Percentiles rank a stretch among this genome's conserved stretches.
Conservation (phyloP, 2,113 vertebrate species). For the Datnioides undecimradiatus region DNA sequence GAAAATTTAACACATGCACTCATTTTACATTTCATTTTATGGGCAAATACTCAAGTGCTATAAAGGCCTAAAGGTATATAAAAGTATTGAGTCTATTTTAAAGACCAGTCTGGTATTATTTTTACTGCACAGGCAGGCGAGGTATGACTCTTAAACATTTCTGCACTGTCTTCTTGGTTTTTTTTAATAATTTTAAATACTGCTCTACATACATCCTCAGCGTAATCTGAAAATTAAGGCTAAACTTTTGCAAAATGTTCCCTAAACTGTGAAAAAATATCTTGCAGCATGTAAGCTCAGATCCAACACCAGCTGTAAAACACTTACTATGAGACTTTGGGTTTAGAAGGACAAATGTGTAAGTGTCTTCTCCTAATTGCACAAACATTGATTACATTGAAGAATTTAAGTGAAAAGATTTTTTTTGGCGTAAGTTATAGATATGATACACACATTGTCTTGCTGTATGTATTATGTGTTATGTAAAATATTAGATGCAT, state of each 20-base stretch:
- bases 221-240: neutral
- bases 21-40: constrained; percentile 43
- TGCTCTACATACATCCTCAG: neutral
- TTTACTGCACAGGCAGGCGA: neutral
- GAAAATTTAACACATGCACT: constrained; percentile 33
- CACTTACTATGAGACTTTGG: neutral
- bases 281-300: too few species aligned
- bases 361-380: neutral
- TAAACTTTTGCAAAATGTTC: neutral
- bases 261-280: constrained; percentile 2
- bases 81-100: constrained; percentile 15
- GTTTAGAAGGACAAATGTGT: neutral
- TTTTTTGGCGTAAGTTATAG: too few species aligned
- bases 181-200: neutral
- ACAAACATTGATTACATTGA: neutral
- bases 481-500: neutral
- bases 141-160: neutral
- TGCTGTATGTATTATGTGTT: neutral
- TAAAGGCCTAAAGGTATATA: constrained; percentile 24
- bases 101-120: constrained; percentile 1
- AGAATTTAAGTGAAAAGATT: too few species aligned
- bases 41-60: constrained; percentile 26
- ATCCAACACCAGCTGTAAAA: too few species aligned
- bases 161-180: too few species aligned
- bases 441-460: too few species aligned